phyloP scores from a whole-genome alignment of 2,888 invertebrate genomes.

The Troides helena region DNA sequence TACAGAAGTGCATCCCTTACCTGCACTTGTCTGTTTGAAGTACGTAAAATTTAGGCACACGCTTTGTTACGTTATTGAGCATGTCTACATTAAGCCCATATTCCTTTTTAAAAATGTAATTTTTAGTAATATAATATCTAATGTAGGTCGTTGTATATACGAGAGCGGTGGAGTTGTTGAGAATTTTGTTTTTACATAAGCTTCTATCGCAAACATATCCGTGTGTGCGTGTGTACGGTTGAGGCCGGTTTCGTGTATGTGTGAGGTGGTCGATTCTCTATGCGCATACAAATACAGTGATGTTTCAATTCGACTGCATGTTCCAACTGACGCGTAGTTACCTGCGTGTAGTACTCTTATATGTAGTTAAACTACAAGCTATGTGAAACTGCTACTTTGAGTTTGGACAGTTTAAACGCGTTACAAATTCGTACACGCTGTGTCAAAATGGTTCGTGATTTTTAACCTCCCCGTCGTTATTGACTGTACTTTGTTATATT shows the following conservation, averaged over 20 bases:
- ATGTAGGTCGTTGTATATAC: slow-evolving; percentile 54
- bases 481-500: slow-evolving; percentile 7
- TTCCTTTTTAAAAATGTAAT: slow-evolving; percentile 58
- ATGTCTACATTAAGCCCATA: slow-evolving; percentile 56
- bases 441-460: slow-evolving; percentile 39
- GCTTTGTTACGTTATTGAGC: slow-evolving; percentile 49
- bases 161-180: slow-evolving; percentile 44
- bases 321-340: slow-evolving; percentile 37
- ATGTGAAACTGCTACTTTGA: slow-evolving; percentile 63
- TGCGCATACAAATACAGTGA: slow-evolving; percentile 26
- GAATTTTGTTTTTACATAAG: slow-evolving; percentile 53
- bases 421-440: slow-evolving; percentile 53
- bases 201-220: slow-evolving; percentile 79
- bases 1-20: slow-evolving; percentile 31
- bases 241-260: slow-evolving; percentile 40
- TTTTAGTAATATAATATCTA: slow-evolving; percentile 51
- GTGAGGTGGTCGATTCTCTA: slow-evolving; percentile 41
- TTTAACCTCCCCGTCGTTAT: slow-evolving; percentile 2
- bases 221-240: slow-evolving; percentile 50
- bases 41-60: slow-evolving; percentile 30
- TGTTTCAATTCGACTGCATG: slow-evolving; percentile 33
- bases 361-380: slow-evolving; percentile 49
- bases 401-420: slow-evolving; percentile 53
- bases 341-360: slow-evolving; percentile 42
- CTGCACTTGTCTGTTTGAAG: slow-evolving; percentile 27